These are phyloP conservation scores for Paradoxurus hermaphroditus DNA, from an alignment of 2,113 vertebrate genomes.

Conservation along the genomic window DNA sequence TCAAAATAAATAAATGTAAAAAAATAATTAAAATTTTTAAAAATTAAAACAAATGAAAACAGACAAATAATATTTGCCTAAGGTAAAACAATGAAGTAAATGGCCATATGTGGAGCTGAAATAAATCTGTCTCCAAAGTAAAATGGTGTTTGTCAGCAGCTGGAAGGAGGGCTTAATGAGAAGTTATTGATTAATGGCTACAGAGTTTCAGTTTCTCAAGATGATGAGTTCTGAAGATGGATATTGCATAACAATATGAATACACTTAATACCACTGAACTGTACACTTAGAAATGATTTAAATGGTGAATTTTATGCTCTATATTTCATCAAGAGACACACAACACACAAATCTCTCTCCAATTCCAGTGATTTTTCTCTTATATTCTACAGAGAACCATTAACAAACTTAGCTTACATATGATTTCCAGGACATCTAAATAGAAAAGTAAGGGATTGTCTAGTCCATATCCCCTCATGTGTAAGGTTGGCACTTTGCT, in stretches of 20 bases:
- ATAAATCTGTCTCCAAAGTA: not conserved
- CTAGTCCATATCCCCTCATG: not conserved
- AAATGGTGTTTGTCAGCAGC: not conserved
- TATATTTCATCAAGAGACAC: not conserved
- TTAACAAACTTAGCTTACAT: not conserved
- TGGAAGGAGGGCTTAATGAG: rapidly evolving
- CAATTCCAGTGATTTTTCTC: not conserved
- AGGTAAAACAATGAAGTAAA: not conserved
- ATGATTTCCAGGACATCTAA: not conserved
- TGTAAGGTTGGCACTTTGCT: not conserved
- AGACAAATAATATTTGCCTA: not conserved
- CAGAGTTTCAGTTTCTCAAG: not conserved
- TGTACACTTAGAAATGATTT: not conserved
- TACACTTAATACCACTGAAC: no score
- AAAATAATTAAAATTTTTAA: no score
- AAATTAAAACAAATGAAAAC: no score
- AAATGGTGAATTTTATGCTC: not conserved
- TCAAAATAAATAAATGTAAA: no score
- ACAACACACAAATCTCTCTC: not conserved
- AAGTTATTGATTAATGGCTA: not conserved
- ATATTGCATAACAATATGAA: not conserved
- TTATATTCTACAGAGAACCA: not conserved
- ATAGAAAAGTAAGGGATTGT: not conserved
- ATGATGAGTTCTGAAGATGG: not conserved
- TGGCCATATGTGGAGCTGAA: not conserved